Evolutionary conservation across 1,140 invertebrate genomes (phyloP), one percentile per base, ranked within the genome.

Genomic region (Heliconius hermathena): DNA sequence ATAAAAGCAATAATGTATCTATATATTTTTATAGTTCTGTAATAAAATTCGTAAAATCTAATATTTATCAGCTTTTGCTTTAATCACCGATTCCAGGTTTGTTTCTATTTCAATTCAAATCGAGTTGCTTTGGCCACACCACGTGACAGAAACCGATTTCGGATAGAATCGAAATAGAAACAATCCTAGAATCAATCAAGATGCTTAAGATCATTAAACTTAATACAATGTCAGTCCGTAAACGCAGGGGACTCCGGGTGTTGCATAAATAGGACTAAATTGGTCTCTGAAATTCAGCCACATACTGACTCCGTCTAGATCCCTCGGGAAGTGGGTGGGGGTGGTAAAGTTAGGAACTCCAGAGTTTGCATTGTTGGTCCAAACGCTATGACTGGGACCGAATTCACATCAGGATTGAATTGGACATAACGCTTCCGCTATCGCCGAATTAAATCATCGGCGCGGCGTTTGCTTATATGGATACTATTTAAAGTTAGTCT

Each of bases 181-280:
- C 76, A 83, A 80, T 80, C 77, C 75, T 73, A 38, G 77, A 85
- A 87, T 85, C 85, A 84, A 87, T 85, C 83, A 84, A 84, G 83
- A 76, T 77, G 80, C 49, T 80, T 72, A 73, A 74, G 60, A 82
- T 77, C 76, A 81, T 83, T 84, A 76, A 85, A 85, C 81, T 85
- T 86, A 80, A 81, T 83, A 82, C 81, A 75, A 79, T 82, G 81
- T 81, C 46, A 83, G 79, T 84, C 81, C 82, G 82, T 83, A 83
- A 82, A 82, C 76, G 80, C 83, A 70, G 76, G 70, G 81, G 78
- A 77, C 73, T 81, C 82, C 71, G 87, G 83, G 84, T 87, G 81
- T 87, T 92, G 89, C 86, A 90, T 90, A 92, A 91, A 90, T 90
- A 90, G 86, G 85, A 81, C 87, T 86, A 88, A 89, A 92, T 90